phyloP scores from a whole-genome alignment of 2,888 invertebrate genomes.

The Ophonus ardosiacus region DNA sequence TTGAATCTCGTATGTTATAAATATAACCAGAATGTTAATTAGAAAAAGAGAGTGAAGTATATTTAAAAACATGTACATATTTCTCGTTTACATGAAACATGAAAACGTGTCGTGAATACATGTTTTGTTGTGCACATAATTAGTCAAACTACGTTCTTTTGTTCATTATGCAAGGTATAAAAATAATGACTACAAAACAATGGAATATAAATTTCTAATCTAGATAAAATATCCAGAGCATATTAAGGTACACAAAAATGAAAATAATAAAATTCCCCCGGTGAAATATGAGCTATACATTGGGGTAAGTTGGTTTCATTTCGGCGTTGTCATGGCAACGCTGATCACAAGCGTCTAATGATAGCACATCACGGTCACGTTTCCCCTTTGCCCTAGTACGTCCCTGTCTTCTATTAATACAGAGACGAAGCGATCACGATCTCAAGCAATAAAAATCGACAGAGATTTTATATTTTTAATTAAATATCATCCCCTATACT shows the following conservation, averaged over 20 bases:
- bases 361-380: slow-evolving; percentile 42
- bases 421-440: slow-evolving; percentile 39
- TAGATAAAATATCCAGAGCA: slow-evolving; percentile 30
- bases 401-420: slow-evolving; percentile 20
- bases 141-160: not conserved
- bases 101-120: not conserved
- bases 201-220: slow-evolving; percentile 25
- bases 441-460: slow-evolving; percentile 31
- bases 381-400: slow-evolving; percentile 42
- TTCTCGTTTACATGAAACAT: not conserved
- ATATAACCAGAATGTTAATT: not conserved
- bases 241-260: slow-evolving; percentile 37
- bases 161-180: not conserved
- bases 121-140: not conserved
- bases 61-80: not conserved
- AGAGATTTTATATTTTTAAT: slow-evolving; percentile 49
- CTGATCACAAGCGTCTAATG: slow-evolving; percentile 52
- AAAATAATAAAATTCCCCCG: slow-evolving; percentile 44
- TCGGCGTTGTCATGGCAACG: slow-evolving; percentile 25
- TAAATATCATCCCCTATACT: slow-evolving; percentile 14
- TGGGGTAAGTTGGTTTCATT: slow-evolving; percentile 42
- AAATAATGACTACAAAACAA: slow-evolving; percentile 27
- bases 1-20: too few relatives aligned
- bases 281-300: slow-evolving; percentile 31
- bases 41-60: not conserved